Base-by-base conservation (phyloP, 2,113 vertebrate genomes). In the Alethe diademata region DNA sequence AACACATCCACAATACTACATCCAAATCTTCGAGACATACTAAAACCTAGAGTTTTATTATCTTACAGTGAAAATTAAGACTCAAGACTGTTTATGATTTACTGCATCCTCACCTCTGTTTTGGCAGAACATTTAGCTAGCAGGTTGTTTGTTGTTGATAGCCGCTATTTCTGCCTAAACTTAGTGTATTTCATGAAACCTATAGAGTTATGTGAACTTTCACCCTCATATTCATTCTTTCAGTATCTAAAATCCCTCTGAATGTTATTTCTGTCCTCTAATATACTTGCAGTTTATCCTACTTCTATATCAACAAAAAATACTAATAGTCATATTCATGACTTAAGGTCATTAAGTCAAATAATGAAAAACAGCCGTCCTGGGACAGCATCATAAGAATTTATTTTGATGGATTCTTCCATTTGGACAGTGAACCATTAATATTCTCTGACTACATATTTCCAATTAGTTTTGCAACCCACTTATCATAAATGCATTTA, bases 81-180 rank as follows among this genome's bases (percentile, higher is more conserved):
- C 12, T 70, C 15, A 38, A 65, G 23, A 26, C 14, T 65, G 12
- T 24, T 67, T 58, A 43, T 51, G 9, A 48, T 66, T 47, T 61
- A 38, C 3, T 65, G 4, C 25, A 74, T 47, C n/a, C 2, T 18
- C 35, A 28, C 19, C 9, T 64, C 16, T 66, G 11, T 8, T 65
- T 91, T 16, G 61, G 31, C 24, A 62, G 31, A 71, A 74, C 16
- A 78, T 69, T 26, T 66, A 47, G 6, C 10, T 61, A 47, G 35
- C 0, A 0, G 19, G 6, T 50, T 57, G 9, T 71, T 89, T 62
- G 6, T 5, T 71, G 3, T 66, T 7, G 22, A 18, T 14, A 57
- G 23, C 13, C 70, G n/a, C 31, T 54, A 56, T 64, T 92, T 69
- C 43, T 90, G 16, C 19, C 35, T 54, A 80, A 67, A 61, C 11